These are phyloP conservation scores for Threskiornis aethiopicus DNA, from an alignment of 2,797 vertebrate genomes.

Conservation along the genomic window DNA sequence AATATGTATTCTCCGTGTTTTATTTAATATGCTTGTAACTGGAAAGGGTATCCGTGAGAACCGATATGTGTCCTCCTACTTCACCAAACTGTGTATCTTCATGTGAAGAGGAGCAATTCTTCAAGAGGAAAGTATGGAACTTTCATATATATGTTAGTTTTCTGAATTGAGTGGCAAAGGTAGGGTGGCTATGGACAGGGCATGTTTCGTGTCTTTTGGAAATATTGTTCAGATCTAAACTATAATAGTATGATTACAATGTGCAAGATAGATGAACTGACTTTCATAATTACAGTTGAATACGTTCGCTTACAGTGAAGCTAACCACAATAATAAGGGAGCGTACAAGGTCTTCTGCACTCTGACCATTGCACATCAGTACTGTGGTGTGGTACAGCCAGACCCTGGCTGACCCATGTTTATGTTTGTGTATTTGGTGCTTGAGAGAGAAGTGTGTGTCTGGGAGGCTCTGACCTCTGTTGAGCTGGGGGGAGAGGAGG, in stretches of 20 bases:
- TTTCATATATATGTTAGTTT: accelerated
- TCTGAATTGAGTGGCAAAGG: neutral
- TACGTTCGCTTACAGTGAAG: neutral
- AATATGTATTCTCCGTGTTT: neutral
- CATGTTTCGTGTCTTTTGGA: neutral
- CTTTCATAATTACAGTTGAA: neutral
- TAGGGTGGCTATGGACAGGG: neutral
- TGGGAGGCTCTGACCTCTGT: neutral
- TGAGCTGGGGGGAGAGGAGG: neutral
- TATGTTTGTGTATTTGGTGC: neutral
- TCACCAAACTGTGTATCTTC: neutral
- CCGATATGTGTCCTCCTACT: neutral
- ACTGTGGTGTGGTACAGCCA: neutral
- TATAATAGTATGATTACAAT: neutral
- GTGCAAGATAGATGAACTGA: neutral
- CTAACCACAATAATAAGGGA: neutral
- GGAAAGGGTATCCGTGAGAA: neutral
- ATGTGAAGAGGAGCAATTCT: neutral
- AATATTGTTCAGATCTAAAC: neutral
- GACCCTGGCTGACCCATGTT: neutral
- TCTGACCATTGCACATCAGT: accelerated
- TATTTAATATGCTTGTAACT: neutral
- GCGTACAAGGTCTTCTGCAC: neutral
- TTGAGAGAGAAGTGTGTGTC: neutral
- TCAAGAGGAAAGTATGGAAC: neutral